These are phyloP conservation scores for Emydura subglobosa DNA, from an alignment of 2,113 vertebrate genomes.

Conservation along the genomic window DNA sequence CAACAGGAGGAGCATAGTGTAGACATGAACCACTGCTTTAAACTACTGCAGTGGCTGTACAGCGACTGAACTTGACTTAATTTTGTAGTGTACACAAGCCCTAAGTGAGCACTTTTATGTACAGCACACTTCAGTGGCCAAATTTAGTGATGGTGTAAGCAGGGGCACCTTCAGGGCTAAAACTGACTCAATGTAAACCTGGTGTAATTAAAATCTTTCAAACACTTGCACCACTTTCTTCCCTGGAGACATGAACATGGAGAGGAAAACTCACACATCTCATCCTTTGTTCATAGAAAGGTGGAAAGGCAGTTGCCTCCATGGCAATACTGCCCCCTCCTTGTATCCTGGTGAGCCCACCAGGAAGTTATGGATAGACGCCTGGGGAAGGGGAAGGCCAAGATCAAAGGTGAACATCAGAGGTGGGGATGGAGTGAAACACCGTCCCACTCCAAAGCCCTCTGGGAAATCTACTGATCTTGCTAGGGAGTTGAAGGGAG, in stretches of 20 bases:
- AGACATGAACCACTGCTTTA: background rate
- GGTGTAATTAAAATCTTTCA: background rate
- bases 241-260: background rate
- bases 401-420: background rate
- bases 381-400: background rate
- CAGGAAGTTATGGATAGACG: background rate
- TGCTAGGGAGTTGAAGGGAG: background rate
- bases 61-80: background rate
- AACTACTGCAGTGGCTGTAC: background rate
- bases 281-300: background rate
- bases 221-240: rapidly evolving
- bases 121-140: background rate
- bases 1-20: background rate
- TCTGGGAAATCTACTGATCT: background rate
- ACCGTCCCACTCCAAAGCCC: background rate
- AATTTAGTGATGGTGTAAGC: background rate
- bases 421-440: background rate
- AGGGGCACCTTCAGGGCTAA: background rate
- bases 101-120: background rate
- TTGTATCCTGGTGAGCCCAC: background rate
- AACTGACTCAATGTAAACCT: background rate
- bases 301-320: background rate
- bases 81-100: background rate
- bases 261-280: background rate
- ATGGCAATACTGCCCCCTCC: background rate